Percentiles rank a stretch among this genome's conserved stretches.
phyloP scores from a whole-genome alignment of 2,888 invertebrate genomes.

The Hydrotaea cyrtoneurina region DNA sequence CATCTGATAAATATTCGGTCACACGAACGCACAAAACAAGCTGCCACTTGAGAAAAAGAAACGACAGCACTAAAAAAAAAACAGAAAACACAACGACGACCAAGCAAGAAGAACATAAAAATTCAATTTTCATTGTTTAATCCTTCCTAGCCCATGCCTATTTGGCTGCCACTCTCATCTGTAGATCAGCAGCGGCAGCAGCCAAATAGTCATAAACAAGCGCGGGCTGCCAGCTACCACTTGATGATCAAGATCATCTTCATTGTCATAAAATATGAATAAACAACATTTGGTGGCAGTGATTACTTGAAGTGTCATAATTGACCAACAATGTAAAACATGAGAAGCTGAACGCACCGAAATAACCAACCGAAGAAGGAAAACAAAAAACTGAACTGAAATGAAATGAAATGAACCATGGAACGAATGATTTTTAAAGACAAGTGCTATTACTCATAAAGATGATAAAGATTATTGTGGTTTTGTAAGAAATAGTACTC shows the following conservation, averaged over 20 bases:
- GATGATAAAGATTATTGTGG: constrained; percentile 69
- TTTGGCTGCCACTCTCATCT: constrained; percentile 11
- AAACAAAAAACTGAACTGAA: not conserved
- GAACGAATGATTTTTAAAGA: constrained; percentile 72
- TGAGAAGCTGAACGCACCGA: constrained; percentile 23
- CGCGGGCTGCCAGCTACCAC: constrained; percentile 42
- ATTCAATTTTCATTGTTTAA: constrained; percentile 78
- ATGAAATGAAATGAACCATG: not conserved
- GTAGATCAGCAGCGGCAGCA: constrained; percentile 3
- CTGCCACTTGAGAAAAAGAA: constrained; percentile 74
- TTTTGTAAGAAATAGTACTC: constrained; percentile 48
- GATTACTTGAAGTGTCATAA: constrained; percentile 80
- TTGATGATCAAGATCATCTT: constrained; percentile 64
- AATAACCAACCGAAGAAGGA: too few species aligned
- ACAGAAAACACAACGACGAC: constrained; percentile 66
- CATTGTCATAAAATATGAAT: constrained; percentile 65
- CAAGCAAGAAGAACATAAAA: constrained; percentile 73
- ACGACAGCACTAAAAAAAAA: too few species aligned
- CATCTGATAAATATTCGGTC: not conserved
- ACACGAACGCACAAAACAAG: not conserved
- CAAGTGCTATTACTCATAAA: constrained; percentile 77
- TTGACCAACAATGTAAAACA: constrained; percentile 73
- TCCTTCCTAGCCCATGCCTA: constrained; percentile 42
- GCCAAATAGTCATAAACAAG: not conserved
- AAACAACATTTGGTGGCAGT: constrained; percentile 70